A percentile compares a stretch with the other conserved stretches of the same genome.
phyloP scores from a whole-genome alignment of 2,888 invertebrate species.

The Drosophila nigritarsus region DNA sequence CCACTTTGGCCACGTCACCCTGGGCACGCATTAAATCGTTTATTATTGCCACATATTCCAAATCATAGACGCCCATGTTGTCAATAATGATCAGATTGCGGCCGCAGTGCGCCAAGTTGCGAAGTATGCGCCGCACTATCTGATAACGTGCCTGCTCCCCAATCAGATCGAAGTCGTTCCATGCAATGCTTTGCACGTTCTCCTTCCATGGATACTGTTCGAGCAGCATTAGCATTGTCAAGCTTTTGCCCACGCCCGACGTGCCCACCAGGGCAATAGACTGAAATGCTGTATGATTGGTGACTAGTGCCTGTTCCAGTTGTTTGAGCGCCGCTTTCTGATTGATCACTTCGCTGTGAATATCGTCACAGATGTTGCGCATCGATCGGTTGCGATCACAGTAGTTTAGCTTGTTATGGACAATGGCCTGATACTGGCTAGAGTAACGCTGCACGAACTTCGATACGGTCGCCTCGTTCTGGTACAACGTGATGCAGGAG shows the following conservation, averaged over 20 bases:
- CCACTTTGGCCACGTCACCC: conserved; percentile 14
- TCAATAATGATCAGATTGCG: conserved; percentile 83
- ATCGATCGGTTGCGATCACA: conserved; percentile 64
- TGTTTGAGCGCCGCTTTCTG: conserved; percentile 65
- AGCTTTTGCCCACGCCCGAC: conserved; percentile 82
- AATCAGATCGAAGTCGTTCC: conserved; percentile 59
- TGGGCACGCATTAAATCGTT: conserved; percentile 44
- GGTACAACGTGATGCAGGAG: conserved; percentile 19
- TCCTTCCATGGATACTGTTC: conserved; percentile 82
- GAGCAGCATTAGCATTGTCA: conserved; percentile 67
- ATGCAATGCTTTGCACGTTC: conserved; percentile 75
- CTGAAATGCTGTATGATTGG: conserved; percentile 59
- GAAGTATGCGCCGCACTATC: conserved; percentile 41
- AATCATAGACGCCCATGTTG: conserved; percentile 69
- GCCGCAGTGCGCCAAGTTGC: conserved; percentile 77
- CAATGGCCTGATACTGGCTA: conserved; percentile 77
- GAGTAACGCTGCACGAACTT: conserved; percentile 51
- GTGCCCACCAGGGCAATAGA: conserved; percentile 78
- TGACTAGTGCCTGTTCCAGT: conserved; percentile 63
- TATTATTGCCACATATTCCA: conserved; percentile 58
- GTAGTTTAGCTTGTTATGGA: conserved; percentile 77
- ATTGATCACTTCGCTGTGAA: conserved; percentile 60
- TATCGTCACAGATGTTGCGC: conserved; percentile 46
- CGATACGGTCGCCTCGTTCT: conserved; percentile 5
- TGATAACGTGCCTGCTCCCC: conserved; percentile 32